These are phyloP conservation scores for Crotalus tigris DNA, from an alignment of 2,113 vertebrate genomes.

Conservation along the genomic window DNA sequence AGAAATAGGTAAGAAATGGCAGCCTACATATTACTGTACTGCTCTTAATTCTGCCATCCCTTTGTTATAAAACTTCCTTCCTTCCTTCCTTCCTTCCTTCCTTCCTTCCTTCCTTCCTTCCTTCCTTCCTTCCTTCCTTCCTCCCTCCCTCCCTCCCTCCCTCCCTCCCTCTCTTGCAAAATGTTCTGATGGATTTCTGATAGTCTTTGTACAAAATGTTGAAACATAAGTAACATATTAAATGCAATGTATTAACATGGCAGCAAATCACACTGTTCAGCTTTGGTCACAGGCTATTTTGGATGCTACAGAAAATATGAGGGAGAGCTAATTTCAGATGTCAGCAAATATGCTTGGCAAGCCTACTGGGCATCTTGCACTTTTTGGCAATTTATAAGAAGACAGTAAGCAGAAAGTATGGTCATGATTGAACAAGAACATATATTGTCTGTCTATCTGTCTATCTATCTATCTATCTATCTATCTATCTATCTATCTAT, in stretches of 20 bases:
- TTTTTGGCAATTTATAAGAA: not conserved
- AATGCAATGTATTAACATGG: not conserved
- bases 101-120: not conserved
- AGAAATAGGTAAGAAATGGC: not conserved
- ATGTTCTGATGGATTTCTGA: not conserved
- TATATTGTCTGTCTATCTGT: not conserved
- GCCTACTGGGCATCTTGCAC: not conserved
- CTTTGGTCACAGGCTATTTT: not conserved
- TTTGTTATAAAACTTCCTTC: not conserved
- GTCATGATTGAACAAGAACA: not conserved
- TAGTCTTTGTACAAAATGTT: not conserved
- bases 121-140: not conserved
- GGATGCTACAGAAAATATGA: not conserved
- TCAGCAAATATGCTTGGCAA: not conserved
- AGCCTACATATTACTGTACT: not conserved
- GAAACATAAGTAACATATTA: not conserved
- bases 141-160: not conserved
- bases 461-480: not conserved
- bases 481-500: no score
- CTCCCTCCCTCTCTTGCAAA: not conserved
- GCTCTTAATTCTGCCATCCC: not conserved
- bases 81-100: not conserved
- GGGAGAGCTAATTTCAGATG: not conserved
- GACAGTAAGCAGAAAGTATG: not conserved
- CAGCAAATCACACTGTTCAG: not conserved